A percentile compares a stretch with the other conserved stretches of the same genome.
Evolutionary conservation across 2,888 invertebrate species (phyloP).

Genomic region (Eupithecia tripunctaria): DNA sequence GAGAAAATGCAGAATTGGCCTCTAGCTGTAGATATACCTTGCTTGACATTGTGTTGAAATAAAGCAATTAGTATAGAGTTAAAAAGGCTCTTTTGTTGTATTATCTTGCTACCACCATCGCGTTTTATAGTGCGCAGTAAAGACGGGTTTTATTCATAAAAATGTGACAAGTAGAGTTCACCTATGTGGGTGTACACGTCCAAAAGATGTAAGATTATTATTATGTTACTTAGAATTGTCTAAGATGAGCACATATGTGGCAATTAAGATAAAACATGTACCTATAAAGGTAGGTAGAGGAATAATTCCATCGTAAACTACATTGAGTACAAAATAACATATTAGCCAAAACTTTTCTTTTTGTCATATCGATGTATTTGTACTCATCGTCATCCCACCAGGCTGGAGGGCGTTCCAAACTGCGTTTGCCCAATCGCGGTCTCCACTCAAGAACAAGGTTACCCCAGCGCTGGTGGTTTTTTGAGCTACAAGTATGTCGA

Average conservation of each 20-base stretch:
- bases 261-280: slow-evolving; percentile 60
- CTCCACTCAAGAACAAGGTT: too few relatives aligned
- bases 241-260: slow-evolving; percentile 57
- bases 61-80: not conserved
- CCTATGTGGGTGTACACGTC: slow-evolving; percentile 56
- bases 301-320: not conserved
- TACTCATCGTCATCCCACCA: too few relatives aligned
- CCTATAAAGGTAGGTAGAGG: too few relatives aligned
- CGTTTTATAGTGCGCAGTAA: slow-evolving; percentile 14
- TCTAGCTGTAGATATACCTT: not conserved
- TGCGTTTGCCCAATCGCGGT: too few relatives aligned
- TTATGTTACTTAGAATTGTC: slow-evolving; percentile 65
- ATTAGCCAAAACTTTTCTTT: too few relatives aligned
- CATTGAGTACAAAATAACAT: too few relatives aligned
- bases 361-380: too few relatives aligned
- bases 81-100: not conserved
- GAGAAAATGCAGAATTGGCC: too few relatives aligned
- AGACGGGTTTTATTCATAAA: slow-evolving; percentile 38
- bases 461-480: too few relatives aligned
- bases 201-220: slow-evolving; percentile 56
- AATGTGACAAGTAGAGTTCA: slow-evolving; percentile 33
- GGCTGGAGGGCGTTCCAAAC: too few relatives aligned
- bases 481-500: too few relatives aligned
- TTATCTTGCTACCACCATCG: slow-evolving; percentile 12
- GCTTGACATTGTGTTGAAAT: not conserved